Percentiles rank a stretch among this genome's conserved stretches.
phyloP scores from a whole-genome alignment of 2,888 invertebrate genomes.

The Drosophila lacicola region DNA sequence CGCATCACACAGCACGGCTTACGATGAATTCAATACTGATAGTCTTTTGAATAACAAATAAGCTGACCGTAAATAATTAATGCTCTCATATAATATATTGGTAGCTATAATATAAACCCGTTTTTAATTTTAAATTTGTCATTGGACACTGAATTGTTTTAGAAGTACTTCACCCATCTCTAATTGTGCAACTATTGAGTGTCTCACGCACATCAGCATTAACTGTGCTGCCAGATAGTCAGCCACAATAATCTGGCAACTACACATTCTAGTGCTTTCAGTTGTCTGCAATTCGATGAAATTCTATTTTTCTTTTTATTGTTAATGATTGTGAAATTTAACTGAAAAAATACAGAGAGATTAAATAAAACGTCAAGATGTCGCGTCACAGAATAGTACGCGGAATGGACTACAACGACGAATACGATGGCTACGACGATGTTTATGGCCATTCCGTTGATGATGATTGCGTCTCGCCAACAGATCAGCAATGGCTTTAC shows the following conservation, averaged over 20 bases:
- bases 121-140: too few species aligned
- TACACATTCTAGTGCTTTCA: slow-evolving; percentile 19
- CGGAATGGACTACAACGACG: slow-evolving; percentile 94
- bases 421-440: slow-evolving; percentile 91
- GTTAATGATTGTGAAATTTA: slow-evolving; percentile 63
- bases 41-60: too few species aligned
- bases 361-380: slow-evolving; percentile 86
- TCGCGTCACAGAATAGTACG: slow-evolving; percentile 94
- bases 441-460: slow-evolving; percentile 98
- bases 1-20: background rate
- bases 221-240: slow-evolving; percentile 13
- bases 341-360: background rate
- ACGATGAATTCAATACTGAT: background rate
- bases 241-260: slow-evolving; percentile 26
- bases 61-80: too few species aligned
- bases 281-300: slow-evolving; percentile 45
- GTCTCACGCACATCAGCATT: slow-evolving; percentile 3
- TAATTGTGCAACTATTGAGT: background rate
- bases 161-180: background rate
- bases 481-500: slow-evolving; percentile 94
- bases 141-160: too few species aligned
- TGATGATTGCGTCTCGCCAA: slow-evolving; percentile 96
- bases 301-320: slow-evolving; percentile 30
- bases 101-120: too few species aligned
- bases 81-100: too few species aligned